Evolutionary conservation across 1,140 invertebrate genomes (phyloP), one percentile per base, ranked within the genome.

Genomic region (Pogonomyrmex californicus): DNA sequence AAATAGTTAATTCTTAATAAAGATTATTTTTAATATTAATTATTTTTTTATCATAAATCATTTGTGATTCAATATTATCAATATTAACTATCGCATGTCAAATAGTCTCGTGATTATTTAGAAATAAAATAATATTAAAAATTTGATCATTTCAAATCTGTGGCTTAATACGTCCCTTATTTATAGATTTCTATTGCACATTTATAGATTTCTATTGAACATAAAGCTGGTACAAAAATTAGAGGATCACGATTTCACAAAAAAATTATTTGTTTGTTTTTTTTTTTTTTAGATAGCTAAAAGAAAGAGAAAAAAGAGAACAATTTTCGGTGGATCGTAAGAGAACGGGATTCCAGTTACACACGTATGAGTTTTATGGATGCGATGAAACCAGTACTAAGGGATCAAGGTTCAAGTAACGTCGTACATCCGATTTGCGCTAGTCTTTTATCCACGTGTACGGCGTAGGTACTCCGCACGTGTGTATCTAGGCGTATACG

Each of bases 371-470:
- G 68, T 88, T 86, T 62, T 36, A 78, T 76, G 44, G 14, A 23
- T 56, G 66, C 79, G 41, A 30, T 41, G 71, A 30, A 86, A 65
- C 4, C 49, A 65, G 71, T 9, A 49, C n/a, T 44, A 36, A 81
- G 76, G 58, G 63, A 70, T 70, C 58, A 47, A 68, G 54, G 79
- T 79, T 90, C 75, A 70, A 79, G 49, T 63, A 51, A 79, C 56
- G 44, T 38, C n/a, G 30, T 78, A 63, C 68, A 62, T 90, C 58
- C n/a, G 83, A 33, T 87, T 68, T 71, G 47, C 71, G 83, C 62
- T 65, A 36, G 23, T 23, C 4, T 68, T 33, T 44, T 30, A 30
- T 60, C 58, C 78, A 90, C 78, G 88, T 89, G 85, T 36, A 56
- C 23, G 14, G 33, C n/a, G 17, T 77, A 83, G 68, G 63, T 85